phyloP scores from a whole-genome alignment of 2,113 vertebrate species.

The Leucopsar rothschildi region DNA sequence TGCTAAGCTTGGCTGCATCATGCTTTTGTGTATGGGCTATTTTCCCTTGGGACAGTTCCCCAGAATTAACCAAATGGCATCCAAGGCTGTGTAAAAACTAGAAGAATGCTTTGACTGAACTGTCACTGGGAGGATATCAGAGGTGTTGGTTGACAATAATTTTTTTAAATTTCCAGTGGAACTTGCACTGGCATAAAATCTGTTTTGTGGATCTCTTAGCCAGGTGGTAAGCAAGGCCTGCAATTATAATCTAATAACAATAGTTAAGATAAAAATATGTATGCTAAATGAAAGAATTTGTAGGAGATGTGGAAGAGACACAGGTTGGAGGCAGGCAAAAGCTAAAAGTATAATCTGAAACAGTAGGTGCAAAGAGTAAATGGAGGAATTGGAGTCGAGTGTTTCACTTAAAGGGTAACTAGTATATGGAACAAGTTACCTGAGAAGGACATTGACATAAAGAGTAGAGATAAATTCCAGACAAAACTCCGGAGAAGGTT shows the following conservation, averaged over 20 bases:
- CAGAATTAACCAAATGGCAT: not conserved
- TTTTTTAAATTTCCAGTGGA: not conserved
- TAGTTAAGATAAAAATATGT: not conserved
- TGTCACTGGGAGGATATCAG: not conserved
- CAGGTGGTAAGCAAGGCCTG: not conserved
- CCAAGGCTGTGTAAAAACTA: not conserved
- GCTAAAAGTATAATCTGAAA: not conserved
- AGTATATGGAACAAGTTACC: slow-evolving; percentile 46
- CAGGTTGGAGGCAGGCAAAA: not conserved
- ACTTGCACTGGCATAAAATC: not conserved
- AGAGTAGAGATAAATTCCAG: slow-evolving; percentile 46
- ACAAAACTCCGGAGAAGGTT: not conserved
- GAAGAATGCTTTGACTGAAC: not conserved
- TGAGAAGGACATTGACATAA: not conserved
- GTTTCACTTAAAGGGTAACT: not conserved
- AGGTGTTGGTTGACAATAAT: not conserved
- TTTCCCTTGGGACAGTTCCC: not conserved
- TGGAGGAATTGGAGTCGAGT: not conserved
- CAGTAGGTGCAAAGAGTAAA: slow-evolving; percentile 7
- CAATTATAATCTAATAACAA: not conserved
- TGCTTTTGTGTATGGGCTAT: not conserved
- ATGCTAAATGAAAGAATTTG: not conserved
- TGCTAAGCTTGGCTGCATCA: not conserved
- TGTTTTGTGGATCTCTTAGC: not conserved
- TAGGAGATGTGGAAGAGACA: not conserved